Base-by-base conservation (phyloP, 2,888 invertebrate species). In the Ryuthela nishihirai region DNA sequence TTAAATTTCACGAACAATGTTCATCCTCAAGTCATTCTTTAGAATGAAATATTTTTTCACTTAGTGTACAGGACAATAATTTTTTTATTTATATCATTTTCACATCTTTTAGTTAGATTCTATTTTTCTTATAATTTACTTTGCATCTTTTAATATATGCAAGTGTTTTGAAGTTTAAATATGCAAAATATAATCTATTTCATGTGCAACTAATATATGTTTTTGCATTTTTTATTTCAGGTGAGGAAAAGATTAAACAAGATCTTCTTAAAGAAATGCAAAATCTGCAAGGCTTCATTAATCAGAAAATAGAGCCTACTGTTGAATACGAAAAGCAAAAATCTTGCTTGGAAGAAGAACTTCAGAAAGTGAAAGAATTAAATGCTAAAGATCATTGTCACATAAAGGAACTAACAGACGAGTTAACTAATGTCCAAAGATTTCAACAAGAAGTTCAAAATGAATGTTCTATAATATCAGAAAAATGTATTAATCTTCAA, bases 241-340 rank as follows among this genome's bases (percentile, higher is more conserved):
- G 17, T 23, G 50, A 55, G 26, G 62, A 62, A 20, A 42, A 52
- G 18, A 12, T 9, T 18, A 52, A 41, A 41, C 45, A 80, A 54
- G 79, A 80, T 58, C 78, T 79, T 60, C 79, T 78, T 52, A 77
- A 77, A 60, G 83, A 84, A 68, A 82, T 82, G 65, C 76, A 79
- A 15, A 77, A 79, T 65, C 79, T 82, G 60, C 83, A 84, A 73
- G 82, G 83, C 67, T 79, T 83, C 64, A 72, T 85, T 47, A 79
- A 81, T 3, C 77, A 80, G 65, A 81, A 83, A 48, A 75, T 87
- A 45, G 79, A 80, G 5, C 78, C 80, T 64, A 74, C 86, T 2
- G 79, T 79, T 50, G 79, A 81, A 23, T 82, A 81, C 50, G 83
- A 85, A 65, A 82, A 83, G 23, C 59, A 60, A 50, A 50, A 60